These are phyloP conservation scores for Halichoerus grypus DNA, from an alignment of 2,113 vertebrate genomes.

Conservation along the genomic window DNA sequence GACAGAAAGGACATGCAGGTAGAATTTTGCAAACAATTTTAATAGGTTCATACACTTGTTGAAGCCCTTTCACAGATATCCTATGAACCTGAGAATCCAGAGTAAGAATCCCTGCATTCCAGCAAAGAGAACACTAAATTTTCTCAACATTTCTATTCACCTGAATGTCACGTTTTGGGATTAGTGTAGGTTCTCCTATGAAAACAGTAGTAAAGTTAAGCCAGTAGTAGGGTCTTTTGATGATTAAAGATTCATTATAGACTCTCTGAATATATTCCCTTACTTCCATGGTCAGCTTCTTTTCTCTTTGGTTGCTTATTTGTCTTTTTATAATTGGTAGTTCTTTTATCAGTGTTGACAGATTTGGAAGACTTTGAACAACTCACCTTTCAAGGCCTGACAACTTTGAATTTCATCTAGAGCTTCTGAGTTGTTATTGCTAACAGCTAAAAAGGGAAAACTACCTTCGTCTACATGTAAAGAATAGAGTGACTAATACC, in stretches of 20 bases:
- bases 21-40: background rate
- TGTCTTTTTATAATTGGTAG: background rate
- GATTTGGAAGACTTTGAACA: background rate
- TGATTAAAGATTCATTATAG: slow-evolving; percentile 15
- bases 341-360: slow-evolving; percentile 28
- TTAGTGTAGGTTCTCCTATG: background rate
- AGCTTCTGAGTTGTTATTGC: background rate
- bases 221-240: background rate
- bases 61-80: background rate
- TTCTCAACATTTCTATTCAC: background rate
- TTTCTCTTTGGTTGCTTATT: slow-evolving; percentile 13
- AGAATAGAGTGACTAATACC: background rate
- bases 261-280: background rate
- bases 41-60: background rate
- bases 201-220: background rate
- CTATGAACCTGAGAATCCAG: background rate
- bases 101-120: slow-evolving; percentile 20
- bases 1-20: background rate
- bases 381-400: background rate
- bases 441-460: background rate
- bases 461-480: background rate
- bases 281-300: background rate
- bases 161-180: background rate
- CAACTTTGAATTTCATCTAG: slow-evolving; percentile 25
- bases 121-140: background rate